Base-by-base conservation (phyloP, 2,888 invertebrate species). In the Bellardia pandia region DNA sequence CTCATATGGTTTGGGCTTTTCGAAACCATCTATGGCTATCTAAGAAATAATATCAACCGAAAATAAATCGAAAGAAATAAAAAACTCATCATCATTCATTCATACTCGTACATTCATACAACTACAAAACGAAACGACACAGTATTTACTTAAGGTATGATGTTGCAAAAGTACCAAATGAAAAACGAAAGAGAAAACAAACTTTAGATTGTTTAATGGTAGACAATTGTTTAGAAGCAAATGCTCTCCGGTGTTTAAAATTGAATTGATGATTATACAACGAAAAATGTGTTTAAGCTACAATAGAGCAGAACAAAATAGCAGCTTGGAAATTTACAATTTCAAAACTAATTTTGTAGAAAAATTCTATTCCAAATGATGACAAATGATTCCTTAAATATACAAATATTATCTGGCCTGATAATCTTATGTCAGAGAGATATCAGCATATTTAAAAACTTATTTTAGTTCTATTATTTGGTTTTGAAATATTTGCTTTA, bases 41-140 rank as follows among this genome's bases (percentile, higher is more conserved):
- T 76, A 33, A 56, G 33, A 81, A 77, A 81, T 66, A 71, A 76
- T 81, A 86, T 86, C 81, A 71, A 45, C 40, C 30, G 11, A 56
- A 72, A 76, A 30, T 42, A 62, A 58, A 37, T 58, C 8, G 8
- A 48, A 51, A 33, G 0, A 48, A 69, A 45, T 48, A 30, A 33
- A 37, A 75, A 71, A 82, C 69, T 33, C 14, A 71, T 77, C 30
- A 69, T 45, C 64, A 62, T 53, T 60, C 68, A 76, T 51, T 45
- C 68, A 81, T 58, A 68, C 16, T n/a, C 0, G 37, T 33, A 33
- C 23, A 16, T n/a, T 33, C 40, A 42, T 42, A 42, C 42, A 6
- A 33, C 30, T 7, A n/a, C 30, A 68, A 68, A 68, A n/a, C 13
- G 69, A 68, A 68, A n/a, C 13, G 69, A 75, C n/a, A 48, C 33